Conservation (phyloP, 2,888 invertebrate species). For the Andricus curvator region DNA sequence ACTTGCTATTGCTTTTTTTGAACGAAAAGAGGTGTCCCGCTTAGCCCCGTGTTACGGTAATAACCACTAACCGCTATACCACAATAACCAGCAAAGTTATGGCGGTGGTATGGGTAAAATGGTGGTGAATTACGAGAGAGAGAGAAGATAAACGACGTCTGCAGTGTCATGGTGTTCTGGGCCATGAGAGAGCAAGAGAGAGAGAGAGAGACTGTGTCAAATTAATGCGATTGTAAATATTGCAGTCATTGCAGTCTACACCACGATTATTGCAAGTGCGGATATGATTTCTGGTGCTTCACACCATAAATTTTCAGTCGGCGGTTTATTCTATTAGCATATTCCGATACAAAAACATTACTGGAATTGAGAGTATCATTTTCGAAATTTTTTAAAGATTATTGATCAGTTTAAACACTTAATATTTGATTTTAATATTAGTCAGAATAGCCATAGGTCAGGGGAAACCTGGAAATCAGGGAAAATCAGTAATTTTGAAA, state of each 20-base stretch:
- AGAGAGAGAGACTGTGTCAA: neutral
- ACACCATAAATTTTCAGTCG: neutral
- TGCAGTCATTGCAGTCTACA: neutral
- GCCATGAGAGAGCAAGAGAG: neutral
- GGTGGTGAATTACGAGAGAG: neutral
- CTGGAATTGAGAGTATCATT: too few relatives aligned
- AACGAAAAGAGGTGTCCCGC: too few relatives aligned
- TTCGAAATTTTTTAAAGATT: too few relatives aligned
- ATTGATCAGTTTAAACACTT: too few relatives aligned
- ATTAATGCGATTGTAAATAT: conserved; percentile 1
- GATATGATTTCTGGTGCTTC: neutral
- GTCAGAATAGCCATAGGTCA: too few relatives aligned
- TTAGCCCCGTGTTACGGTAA: neutral
- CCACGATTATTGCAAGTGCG: neutral
- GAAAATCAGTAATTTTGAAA: too few relatives aligned
- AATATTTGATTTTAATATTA: too few relatives aligned
- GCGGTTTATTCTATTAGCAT: neutral
- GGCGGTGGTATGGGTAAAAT: neutral
- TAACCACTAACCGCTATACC: neutral
- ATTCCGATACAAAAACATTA: neutral
- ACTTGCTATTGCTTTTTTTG: too few relatives aligned
- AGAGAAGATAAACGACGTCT: neutral
- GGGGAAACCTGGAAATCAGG: too few relatives aligned
- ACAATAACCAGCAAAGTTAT: neutral
- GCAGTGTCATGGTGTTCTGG: neutral